These are phyloP conservation scores for Andrena bucephala DNA, from an alignment of 2,888 invertebrate genomes.

Conservation along the genomic window DNA sequence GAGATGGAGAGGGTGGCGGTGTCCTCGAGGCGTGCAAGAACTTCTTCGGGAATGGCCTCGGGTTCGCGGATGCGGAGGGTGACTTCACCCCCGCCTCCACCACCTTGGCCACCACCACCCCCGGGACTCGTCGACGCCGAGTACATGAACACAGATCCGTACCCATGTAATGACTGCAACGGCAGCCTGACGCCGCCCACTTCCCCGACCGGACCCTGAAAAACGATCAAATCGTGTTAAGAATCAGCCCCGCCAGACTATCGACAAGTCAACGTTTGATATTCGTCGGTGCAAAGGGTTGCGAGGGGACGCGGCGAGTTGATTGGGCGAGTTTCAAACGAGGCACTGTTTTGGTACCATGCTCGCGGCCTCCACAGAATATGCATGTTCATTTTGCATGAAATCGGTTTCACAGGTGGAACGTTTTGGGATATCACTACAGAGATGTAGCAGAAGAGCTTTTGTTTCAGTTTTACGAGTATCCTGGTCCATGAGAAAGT, in stretches of 20 bases:
- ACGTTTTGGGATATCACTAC: background rate
- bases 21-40: conserved; percentile 84
- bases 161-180: conserved; percentile 84
- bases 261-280: background rate
- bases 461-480: background rate
- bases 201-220: conserved; percentile 84
- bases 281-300: background rate
- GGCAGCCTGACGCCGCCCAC: conserved; percentile 84
- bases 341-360: too few species aligned
- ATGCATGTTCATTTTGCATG: too few species aligned
- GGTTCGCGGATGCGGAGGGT: conserved; percentile 84
- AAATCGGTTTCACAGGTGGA: background rate
- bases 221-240: conserved; percentile 45
- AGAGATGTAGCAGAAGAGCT: background rate
- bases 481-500: background rate
- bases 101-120: conserved; percentile 78
- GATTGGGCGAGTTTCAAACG: too few species aligned
- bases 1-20: conserved; percentile 84
- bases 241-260: background rate
- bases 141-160: conserved; percentile 85
- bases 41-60: conserved; percentile 84
- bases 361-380: too few species aligned
- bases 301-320: too few species aligned
- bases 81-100: conserved; percentile 83
- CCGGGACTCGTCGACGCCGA: conserved; percentile 84